Evolutionary conservation across 2,113 vertebrate species (phyloP).

Genomic region (Romanogobio albipinnatus): DNA sequence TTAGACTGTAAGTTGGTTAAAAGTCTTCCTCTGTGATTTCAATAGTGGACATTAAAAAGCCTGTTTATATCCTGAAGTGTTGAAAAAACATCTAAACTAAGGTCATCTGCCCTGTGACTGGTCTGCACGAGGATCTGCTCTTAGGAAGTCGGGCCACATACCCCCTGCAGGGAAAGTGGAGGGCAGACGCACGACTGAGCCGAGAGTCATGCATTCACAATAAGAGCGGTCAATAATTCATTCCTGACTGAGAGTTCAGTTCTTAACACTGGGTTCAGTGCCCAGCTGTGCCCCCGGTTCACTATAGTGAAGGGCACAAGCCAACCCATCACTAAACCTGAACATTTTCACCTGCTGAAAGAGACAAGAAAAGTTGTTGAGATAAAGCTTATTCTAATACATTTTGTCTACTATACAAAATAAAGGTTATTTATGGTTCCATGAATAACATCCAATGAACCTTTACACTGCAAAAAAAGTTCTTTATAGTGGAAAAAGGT

Average conservation of each 20-base stretch:
- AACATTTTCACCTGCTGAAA: background rate
- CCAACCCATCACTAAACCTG: background rate
- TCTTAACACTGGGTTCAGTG: background rate
- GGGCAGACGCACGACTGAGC: constrained; percentile 19
- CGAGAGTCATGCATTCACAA: constrained; percentile 50
- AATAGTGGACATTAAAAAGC: background rate
- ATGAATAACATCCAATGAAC: too few species aligned
- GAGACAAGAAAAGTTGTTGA: background rate
- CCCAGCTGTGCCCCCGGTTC: background rate
- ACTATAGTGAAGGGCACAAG: background rate
- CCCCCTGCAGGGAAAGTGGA: constrained; percentile 42
- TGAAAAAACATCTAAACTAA: too few species aligned
- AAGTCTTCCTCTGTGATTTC: background rate
- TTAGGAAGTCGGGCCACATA: constrained; percentile 11
- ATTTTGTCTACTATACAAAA: background rate
- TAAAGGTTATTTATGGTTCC: too few species aligned
- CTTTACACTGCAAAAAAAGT: too few species aligned
- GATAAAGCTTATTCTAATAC: background rate
- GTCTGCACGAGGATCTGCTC: constrained; percentile 30
- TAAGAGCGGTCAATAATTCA: constrained; percentile 57
- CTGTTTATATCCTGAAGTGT: too few species aligned
- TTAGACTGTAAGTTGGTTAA: background rate
- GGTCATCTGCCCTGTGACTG: background rate
- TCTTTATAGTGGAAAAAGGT: too few species aligned
- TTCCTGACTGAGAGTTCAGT: constrained; percentile 38